Evolutionary conservation across 2,888 invertebrate species (phyloP).

Genomic region (Halictus quadricinctus): DNA sequence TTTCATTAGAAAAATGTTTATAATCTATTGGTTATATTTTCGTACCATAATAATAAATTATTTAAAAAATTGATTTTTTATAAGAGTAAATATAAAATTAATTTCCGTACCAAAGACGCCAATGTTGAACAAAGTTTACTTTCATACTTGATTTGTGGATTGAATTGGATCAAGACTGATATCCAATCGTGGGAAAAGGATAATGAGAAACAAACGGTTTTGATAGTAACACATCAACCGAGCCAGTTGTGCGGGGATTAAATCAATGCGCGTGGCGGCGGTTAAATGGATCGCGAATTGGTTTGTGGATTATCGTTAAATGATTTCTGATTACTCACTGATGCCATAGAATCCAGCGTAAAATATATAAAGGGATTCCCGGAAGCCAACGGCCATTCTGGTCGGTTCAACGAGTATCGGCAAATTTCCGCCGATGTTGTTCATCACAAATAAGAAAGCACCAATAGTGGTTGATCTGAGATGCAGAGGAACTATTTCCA

Average conservation of each 20-base stretch:
- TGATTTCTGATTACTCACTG: slow-evolving; percentile 86
- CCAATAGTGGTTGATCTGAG: slow-evolving; percentile 93
- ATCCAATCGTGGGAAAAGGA: neutral
- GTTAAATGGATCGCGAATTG: neutral
- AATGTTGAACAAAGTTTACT: too few species aligned
- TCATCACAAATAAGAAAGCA: slow-evolving; percentile 95
- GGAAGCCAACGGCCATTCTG: slow-evolving; percentile 90
- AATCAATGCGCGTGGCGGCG: neutral
- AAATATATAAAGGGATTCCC: slow-evolving; percentile 93
- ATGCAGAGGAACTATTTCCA: slow-evolving; percentile 92
- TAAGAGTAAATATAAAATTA: too few species aligned
- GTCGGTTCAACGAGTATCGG: slow-evolving; percentile 94
- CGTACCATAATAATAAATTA: too few species aligned
- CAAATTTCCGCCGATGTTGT: slow-evolving; percentile 95
- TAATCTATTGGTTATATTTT: too few species aligned
- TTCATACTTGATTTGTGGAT: too few species aligned
- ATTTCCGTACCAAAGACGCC: too few species aligned
- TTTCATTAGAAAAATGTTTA: too few species aligned
- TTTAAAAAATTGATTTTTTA: too few species aligned
- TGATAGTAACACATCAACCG: neutral
- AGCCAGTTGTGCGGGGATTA: neutral
- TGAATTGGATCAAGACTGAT: neutral
- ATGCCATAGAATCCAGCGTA: slow-evolving; percentile 94
- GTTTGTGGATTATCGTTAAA: neutral
- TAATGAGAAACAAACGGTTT: neutral